Evolutionary conservation across 1,140 invertebrate species (phyloP).

Genomic region (Cephus cinctus): DNA sequence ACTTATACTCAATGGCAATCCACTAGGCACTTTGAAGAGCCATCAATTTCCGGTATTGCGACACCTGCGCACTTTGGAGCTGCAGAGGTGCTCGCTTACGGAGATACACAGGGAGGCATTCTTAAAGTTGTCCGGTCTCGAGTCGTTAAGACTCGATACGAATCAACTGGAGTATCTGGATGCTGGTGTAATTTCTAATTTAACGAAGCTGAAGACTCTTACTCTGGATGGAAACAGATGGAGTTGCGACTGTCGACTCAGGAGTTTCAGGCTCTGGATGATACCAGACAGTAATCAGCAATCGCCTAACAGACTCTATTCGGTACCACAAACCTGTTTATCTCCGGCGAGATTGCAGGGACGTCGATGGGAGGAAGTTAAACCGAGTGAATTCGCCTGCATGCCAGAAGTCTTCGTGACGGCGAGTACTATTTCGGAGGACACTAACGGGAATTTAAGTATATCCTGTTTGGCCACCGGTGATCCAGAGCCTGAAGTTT

Average conservation of each 20-base stretch:
- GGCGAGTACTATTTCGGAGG: constrained; percentile 65
- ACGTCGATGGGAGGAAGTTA: constrained; percentile 67
- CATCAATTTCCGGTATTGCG: constrained; percentile 72
- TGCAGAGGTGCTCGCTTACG: constrained; percentile 74
- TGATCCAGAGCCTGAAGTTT: constrained; percentile 79
- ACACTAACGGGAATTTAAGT: constrained; percentile 73
- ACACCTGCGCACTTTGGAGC: constrained; percentile 69
- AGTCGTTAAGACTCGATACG: constrained; percentile 69
- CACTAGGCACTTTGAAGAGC: constrained; percentile 61
- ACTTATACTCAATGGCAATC: constrained; percentile 71
- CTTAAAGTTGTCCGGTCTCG: constrained; percentile 64
- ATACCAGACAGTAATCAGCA: constrained; percentile 55
- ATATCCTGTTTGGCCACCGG: constrained; percentile 79
- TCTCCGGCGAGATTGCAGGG: constrained; percentile 61
- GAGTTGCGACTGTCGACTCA: constrained; percentile 83
- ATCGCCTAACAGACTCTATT: constrained; percentile 66
- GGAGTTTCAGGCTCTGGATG: constrained; percentile 80
- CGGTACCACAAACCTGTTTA: constrained; percentile 64
- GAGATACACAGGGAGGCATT: constrained; percentile 73
- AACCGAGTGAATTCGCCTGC: constrained; percentile 71
- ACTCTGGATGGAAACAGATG: constrained; percentile 84
- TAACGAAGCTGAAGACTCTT: constrained; percentile 73
- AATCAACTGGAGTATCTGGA: constrained; percentile 69
- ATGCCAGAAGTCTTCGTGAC: constrained; percentile 65
- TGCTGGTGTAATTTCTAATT: constrained; percentile 64